Base-by-base conservation (phyloP, 2,888 invertebrate species). In the Drosophila affinis region DNA sequence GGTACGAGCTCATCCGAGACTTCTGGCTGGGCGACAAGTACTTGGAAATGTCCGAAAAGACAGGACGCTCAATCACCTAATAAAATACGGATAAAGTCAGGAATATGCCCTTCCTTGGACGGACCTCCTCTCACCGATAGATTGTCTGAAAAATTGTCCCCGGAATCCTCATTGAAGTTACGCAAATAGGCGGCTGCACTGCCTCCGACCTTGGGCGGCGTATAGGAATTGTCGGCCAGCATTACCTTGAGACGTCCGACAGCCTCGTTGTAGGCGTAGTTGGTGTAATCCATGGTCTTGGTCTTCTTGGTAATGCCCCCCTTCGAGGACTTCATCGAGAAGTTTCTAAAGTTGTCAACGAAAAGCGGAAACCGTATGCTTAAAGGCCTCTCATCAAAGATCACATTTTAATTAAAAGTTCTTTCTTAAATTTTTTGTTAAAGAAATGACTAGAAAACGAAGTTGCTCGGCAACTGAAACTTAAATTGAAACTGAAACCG, bases 181-280 rank as follows among this genome's bases (percentile, higher is more conserved):
- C 91, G 87, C 54, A 89, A 65, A 74, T 92, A 92, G 29, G 76
- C 61, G 44, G 70, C 70, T 3, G 87, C 70, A 17, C 81, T 78
- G 24, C 75, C 63, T 27, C 79, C 76, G 45, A 78, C 67, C 49
- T 89, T 88, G 71, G 93, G 92, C 71, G 96, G 74, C 52, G 56
- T 61, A 87, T 96, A 96, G 74, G 96, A 96, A 64, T 81, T 85
- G 78, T 96, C 96, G 0, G 96, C 95, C 71, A 97, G 91, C 76
- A 97, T 94, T 85, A 96, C 95, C 90, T 96, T 94, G 56, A 97
- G 92, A 72, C 96, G 95, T 0, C 95, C 95, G 5, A 97, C 97
- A 14, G 97, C 97, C 91, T 97, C 97, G 78, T 96, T 95, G 88
- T 97, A 97, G 7, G 96, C 96, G 81, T 95, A 93, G 90, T 97